These are phyloP conservation scores for Drosophila punjabiensis DNA, from an alignment of 1,140 invertebrate species.

Conservation along the genomic window DNA sequence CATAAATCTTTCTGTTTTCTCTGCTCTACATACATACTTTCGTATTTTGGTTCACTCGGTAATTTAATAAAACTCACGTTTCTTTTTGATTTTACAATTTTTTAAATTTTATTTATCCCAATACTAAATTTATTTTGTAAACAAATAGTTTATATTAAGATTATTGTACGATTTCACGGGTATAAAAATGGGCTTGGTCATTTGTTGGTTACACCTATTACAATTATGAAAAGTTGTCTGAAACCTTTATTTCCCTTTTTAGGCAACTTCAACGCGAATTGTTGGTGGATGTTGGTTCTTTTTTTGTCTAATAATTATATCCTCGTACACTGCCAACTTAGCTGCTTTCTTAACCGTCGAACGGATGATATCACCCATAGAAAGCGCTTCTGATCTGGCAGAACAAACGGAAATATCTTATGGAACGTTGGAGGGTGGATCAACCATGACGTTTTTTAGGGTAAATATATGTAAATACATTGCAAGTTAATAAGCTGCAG, in stretches of 20 bases:
- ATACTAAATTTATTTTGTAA: not conserved
- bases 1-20: too few relatives aligned
- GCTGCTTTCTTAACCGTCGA: slow-evolving; percentile 98
- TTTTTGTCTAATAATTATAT: slow-evolving; percentile 99
- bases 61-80: not conserved
- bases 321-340: slow-evolving; percentile 98
- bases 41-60: not conserved
- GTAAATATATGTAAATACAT: slow-evolving; percentile 86
- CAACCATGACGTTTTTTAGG: slow-evolving; percentile 98
- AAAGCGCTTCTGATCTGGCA: slow-evolving; percentile 97
- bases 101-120: not conserved
- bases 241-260: slow-evolving; percentile 8
- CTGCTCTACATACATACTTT: too few relatives aligned
- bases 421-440: slow-evolving; percentile 96
- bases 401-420: slow-evolving; percentile 97
- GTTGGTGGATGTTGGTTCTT: slow-evolving; percentile 99
- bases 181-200: not conserved
- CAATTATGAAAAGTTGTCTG: not conserved
- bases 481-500: too few relatives aligned
- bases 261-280: slow-evolving; percentile 97
- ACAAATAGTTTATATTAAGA: not conserved
- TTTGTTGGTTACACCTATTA: not conserved
- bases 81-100: not conserved
- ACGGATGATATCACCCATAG: slow-evolving; percentile 98
- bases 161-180: not conserved